Evolutionary conservation across 2,797 vertebrate species (phyloP).

Genomic region (Coendou prehensilis): DNA sequence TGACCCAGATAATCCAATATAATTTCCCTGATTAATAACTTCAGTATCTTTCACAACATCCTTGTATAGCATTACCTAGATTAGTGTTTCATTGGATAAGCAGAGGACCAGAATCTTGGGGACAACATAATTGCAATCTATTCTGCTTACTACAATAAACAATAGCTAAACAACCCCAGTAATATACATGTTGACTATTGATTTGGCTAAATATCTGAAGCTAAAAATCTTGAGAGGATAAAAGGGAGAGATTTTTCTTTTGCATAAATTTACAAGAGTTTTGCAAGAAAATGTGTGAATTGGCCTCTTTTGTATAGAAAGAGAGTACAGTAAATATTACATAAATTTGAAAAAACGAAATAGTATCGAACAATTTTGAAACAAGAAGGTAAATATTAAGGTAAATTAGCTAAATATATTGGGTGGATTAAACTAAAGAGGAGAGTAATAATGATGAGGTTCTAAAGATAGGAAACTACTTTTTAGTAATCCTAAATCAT

Average conservation of each 20-base stretch:
- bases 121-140: neutral
- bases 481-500: neutral
- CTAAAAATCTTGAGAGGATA: neutral
- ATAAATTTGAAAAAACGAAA: neutral
- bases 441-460: neutral
- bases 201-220: neutral
- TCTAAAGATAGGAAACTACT: neutral
- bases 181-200: neutral
- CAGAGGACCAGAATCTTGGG: neutral
- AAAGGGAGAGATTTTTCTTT: neutral
- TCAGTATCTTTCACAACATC: conserved; percentile 21
- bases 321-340: neutral
- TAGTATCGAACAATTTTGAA: conserved; percentile 21
- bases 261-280: neutral
- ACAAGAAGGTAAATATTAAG: neutral
- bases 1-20: neutral
- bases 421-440: neutral
- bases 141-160: neutral
- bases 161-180: neutral
- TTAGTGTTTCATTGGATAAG: neutral
- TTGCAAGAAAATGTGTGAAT: neutral
- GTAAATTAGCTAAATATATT: neutral
- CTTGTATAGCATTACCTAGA: neutral
- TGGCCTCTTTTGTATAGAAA: neutral
- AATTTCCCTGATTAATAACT: neutral